phyloP scores from a whole-genome alignment of 2,113 vertebrate species.

The Cavia porcellus region DNA sequence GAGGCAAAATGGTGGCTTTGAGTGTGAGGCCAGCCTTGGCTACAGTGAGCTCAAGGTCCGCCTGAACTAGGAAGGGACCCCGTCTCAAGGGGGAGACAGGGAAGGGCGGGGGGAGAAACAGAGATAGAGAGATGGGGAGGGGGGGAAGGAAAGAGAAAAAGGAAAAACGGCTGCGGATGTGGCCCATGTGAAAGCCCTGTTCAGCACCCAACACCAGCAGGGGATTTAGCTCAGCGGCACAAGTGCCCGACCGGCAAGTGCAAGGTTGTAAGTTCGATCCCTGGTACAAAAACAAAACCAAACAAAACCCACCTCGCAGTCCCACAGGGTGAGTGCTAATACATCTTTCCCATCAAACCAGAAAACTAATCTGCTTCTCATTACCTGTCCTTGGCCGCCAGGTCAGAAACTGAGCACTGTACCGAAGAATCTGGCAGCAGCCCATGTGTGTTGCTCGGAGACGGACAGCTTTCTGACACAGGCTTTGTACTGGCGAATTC shows the following conservation, averaged over 20 bases:
- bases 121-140: too few species aligned
- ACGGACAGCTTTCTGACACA: conserved; percentile 75
- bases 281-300: background rate
- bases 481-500: conserved; percentile 94
- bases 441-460: conserved; percentile 74
- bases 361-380: background rate
- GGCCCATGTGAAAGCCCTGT: background rate
- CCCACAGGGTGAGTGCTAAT: background rate
- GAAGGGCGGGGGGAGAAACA: too few species aligned
- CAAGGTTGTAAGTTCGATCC: too few species aligned
- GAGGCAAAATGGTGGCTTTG: background rate
- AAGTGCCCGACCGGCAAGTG: too few species aligned
- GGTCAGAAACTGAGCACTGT: background rate
- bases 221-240: too few species aligned
- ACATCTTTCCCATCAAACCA: background rate
- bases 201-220: background rate
- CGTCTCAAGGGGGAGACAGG: background rate
- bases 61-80: background rate
- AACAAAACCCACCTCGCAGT: background rate
- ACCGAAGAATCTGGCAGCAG: conserved; percentile 42
- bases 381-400: conserved; percentile 73
- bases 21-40: background rate
- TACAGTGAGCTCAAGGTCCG: background rate
- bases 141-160: too few species aligned
- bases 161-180: background rate